Conservation (phyloP, 1,140 invertebrate genomes). For the Cryptotermes secundus region DNA sequence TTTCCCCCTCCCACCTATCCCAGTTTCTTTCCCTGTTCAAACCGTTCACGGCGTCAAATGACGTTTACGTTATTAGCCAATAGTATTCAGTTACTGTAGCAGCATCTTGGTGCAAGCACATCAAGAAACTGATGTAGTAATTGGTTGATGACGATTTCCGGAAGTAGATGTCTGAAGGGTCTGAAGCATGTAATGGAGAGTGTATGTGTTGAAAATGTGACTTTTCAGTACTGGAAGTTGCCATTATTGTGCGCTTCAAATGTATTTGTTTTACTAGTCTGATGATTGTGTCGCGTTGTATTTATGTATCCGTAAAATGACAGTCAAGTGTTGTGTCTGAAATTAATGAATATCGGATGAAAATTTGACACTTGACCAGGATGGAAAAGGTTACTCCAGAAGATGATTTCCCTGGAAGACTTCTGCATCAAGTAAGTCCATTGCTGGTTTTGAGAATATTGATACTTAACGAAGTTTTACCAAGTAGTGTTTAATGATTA, state of each 20-base stretch:
- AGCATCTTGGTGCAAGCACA: no score
- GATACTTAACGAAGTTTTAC: neutral
- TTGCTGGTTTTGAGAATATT: neutral
- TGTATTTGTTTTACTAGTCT: neutral
- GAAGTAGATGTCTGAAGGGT: neutral
- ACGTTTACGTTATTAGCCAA: no score
- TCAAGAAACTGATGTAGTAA: no score
- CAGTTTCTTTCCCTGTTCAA: no score
- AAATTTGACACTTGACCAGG: neutral
- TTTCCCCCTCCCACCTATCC: no score
- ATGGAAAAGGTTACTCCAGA: constrained; percentile 53
- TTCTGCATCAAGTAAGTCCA: constrained; percentile 68
- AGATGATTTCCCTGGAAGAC: constrained; percentile 75
- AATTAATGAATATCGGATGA: neutral
- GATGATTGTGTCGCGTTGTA: neutral
- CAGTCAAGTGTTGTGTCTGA: neutral
- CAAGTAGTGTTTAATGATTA: neutral
- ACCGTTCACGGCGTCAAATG: no score
- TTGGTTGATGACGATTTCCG: neutral
- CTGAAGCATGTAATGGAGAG: neutral
- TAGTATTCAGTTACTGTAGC: no score
- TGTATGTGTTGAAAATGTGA: neutral
- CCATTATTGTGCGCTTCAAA: neutral
- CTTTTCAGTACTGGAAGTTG: no score
- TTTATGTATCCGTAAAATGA: neutral